These are phyloP conservation scores for Platalea minor DNA, from an alignment of 2,797 vertebrate species.

Conservation along the genomic window DNA sequence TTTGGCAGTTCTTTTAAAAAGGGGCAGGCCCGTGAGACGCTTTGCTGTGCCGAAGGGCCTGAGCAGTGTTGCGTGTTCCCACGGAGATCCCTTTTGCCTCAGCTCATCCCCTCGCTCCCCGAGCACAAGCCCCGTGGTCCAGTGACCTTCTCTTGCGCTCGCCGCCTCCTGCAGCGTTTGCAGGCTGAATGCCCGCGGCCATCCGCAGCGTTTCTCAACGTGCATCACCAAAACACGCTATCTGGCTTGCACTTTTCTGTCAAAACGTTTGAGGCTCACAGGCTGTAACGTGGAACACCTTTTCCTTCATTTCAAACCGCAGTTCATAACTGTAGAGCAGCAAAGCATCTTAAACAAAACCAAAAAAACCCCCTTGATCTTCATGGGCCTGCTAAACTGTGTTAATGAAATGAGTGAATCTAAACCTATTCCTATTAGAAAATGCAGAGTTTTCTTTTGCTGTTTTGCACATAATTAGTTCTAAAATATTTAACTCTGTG, in stretches of 20 bases:
- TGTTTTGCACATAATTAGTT: not conserved
- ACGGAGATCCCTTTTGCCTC: not conserved
- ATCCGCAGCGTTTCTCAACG: rapidly evolving
- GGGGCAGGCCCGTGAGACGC: not conserved
- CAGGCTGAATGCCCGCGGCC: rapidly evolving
- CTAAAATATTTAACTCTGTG: not conserved
- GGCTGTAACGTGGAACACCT: not conserved
- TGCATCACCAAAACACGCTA: not conserved
- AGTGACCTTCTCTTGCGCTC: not conserved
- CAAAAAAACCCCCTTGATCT: too few relatives aligned
- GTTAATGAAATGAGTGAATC: not conserved
- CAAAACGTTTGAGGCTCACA: not conserved
- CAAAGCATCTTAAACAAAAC: not conserved
- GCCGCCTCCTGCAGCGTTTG: not conserved
- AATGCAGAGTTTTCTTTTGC: not conserved
- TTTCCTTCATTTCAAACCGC: not conserved
- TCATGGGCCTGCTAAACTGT: not conserved
- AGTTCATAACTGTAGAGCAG: not conserved
- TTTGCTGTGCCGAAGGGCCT: not conserved
- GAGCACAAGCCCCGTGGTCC: not conserved
- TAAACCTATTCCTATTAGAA: too few relatives aligned
- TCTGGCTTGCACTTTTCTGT: not conserved
- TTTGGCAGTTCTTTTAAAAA: not conserved
- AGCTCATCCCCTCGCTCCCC: not conserved
- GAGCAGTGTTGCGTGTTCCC: not conserved